Conservation (phyloP, 1,140 invertebrate genomes). For the Musca domestica region DNA sequence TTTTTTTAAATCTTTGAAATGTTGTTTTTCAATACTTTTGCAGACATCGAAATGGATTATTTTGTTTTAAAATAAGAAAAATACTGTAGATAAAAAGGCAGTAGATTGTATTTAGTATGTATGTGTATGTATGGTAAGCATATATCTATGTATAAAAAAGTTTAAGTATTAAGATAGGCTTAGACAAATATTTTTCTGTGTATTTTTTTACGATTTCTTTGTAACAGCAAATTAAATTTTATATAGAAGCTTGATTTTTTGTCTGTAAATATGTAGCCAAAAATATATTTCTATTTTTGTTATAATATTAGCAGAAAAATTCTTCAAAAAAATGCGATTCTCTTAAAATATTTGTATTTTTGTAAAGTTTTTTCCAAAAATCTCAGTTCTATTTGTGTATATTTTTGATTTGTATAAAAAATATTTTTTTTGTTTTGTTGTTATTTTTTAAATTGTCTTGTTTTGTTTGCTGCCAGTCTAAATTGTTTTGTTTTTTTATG, state of each 20-base stretch:
- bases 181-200: no score
- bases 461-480: slow-evolving; percentile 19
- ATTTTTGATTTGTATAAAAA: background rate
- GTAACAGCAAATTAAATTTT: slow-evolving; percentile 4
- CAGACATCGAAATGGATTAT: no score
- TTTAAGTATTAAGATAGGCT: no score
- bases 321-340: background rate
- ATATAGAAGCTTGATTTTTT: background rate
- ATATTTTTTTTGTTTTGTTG: slow-evolving; percentile 6
- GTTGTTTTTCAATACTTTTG: no score
- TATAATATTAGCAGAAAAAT: no score
- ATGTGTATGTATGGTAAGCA: no score
- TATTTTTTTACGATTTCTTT: no score
- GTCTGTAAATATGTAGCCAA: slow-evolving; percentile 8
- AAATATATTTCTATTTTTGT: background rate
- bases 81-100: no score
- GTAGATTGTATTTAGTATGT: no score
- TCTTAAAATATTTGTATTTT: slow-evolving; percentile 20
- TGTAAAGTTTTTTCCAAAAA: slow-evolving; percentile 10
- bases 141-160: no score
- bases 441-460: slow-evolving; percentile 4
- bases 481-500: slow-evolving; percentile 14
- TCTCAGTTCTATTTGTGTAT: slow-evolving; percentile 4
- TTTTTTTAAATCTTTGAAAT: no score
- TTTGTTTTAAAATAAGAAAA: no score